Evolutionary conservation across 2,888 invertebrate species (phyloP).

Genomic region (Meganola albula): DNA sequence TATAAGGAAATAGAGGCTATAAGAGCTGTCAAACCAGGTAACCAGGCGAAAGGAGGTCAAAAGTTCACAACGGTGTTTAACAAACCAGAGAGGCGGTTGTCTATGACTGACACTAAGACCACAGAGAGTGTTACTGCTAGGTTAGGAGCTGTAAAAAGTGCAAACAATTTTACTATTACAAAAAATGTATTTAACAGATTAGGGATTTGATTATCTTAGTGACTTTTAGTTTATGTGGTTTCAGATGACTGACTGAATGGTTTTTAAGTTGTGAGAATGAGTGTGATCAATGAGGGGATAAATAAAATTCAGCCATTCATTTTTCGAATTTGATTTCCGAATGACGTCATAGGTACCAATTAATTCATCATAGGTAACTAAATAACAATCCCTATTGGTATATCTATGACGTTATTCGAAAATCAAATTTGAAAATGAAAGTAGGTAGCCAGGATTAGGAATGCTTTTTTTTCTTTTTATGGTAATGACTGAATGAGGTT

Average conservation of each 20-base stretch:
- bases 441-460: no score
- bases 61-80: conserved; percentile 52
- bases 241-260: background rate
- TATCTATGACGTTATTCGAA: no score
- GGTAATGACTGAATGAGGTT: no score
- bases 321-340: no score
- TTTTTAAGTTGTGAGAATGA: background rate
- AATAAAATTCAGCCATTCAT: no score
- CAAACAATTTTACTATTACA: conserved; percentile 53
- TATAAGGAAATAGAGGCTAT: conserved; percentile 63
- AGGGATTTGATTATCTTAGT: conserved; percentile 57
- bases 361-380: no score
- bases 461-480: no score
- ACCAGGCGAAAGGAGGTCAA: conserved; percentile 21
- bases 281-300: background rate
- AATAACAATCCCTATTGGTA: no score
- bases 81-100: conserved; percentile 62
- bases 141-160: conserved; percentile 47
- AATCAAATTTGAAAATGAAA: no score
- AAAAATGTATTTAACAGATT: conserved; percentile 62
- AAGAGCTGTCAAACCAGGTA: conserved; percentile 4
- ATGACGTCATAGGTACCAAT: no score
- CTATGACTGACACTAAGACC: conserved; percentile 49
- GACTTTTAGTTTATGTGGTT: no score
- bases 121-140: conserved; percentile 50